Percentiles rank a stretch among this genome's conserved stretches.
These are phyloP conservation scores for Zaprionus bogoriensis DNA, from an alignment of 2,888 invertebrate genomes.

Conservation along the genomic window DNA sequence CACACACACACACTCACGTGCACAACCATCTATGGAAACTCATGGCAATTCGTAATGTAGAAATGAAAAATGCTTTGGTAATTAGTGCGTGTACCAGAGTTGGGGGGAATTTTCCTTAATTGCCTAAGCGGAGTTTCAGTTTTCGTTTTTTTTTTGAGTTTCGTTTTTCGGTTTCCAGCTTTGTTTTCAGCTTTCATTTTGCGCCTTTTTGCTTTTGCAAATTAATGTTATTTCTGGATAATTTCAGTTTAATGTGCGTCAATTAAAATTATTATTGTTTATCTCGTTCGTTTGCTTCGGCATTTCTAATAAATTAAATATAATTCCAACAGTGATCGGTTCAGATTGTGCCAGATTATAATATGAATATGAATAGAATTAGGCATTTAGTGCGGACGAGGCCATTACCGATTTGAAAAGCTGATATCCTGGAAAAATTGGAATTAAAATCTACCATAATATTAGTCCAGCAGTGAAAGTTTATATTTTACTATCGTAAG, in stretches of 20 bases:
- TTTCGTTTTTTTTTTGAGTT: slow-evolving; percentile 11
- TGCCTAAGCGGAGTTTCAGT: slow-evolving; percentile 24
- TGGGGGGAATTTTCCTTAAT: slow-evolving; percentile 48
- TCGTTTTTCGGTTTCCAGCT: slow-evolving; percentile 6
- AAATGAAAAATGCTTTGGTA: slow-evolving; percentile 67
- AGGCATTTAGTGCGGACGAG: neutral
- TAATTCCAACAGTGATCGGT: slow-evolving; percentile 53
- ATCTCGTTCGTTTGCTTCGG: slow-evolving; percentile 44
- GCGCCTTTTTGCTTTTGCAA: slow-evolving; percentile 54
- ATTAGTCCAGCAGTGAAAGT: too few species aligned
- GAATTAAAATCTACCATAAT: too few species aligned
- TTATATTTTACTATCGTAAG: too few species aligned
- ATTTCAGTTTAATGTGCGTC: slow-evolving; percentile 75
- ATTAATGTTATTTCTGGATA: slow-evolving; percentile 49
- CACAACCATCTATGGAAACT: slow-evolving; percentile 15
- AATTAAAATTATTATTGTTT: slow-evolving; percentile 72
- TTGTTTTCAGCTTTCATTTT: slow-evolving; percentile 47
- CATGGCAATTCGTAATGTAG: slow-evolving; percentile 37
- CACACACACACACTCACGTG: neutral
- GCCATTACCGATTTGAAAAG: neutral
- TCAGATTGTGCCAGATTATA: slow-evolving; percentile 18
- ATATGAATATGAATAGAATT: neutral
- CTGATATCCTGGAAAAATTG: neutral
- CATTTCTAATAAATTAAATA: slow-evolving; percentile 64
- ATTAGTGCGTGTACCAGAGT: slow-evolving; percentile 67